Evolutionary conservation across 2,888 invertebrate species (phyloP).

Genomic region (Melieria crassipennis): DNA sequence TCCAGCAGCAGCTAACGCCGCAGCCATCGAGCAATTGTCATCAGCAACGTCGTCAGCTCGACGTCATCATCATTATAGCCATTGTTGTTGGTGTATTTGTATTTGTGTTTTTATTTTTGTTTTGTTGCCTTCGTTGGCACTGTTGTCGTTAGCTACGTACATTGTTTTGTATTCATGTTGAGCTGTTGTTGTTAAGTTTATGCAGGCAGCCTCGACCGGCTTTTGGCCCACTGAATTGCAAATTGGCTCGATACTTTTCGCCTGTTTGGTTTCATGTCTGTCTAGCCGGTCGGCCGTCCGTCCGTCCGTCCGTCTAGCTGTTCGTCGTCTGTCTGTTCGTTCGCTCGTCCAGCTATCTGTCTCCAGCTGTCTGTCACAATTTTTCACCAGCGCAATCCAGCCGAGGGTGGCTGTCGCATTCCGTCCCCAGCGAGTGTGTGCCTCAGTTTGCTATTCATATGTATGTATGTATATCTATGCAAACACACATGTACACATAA

Average conservation of each 20-base stretch:
- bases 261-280: conserved; percentile 5
- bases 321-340: no score
- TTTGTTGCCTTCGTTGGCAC: conserved; percentile 37
- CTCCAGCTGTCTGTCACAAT: no score
- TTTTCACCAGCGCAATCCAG: no score
- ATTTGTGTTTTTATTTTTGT: conserved; percentile 22
- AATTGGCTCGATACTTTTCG: conserved; percentile 25
- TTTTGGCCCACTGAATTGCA: conserved; percentile 15
- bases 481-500: no score
- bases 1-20: neutral
- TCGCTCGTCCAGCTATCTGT: no score
- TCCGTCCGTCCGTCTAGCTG: no score
- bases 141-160: conserved; percentile 23
- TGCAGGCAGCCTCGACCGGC: conserved; percentile 32
- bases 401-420: no score
- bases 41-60: conserved; percentile 26
- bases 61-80: conserved; percentile 8
- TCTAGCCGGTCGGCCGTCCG: no score
- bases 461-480: no score
- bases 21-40: neutral
- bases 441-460: no score
- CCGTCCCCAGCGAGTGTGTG: no score
- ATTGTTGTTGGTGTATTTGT: conserved; percentile 15
- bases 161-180: conserved; percentile 6
- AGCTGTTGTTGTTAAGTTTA: conserved; percentile 32